A percentile compares a stretch with the other conserved stretches of the same genome.
phyloP scores from a whole-genome alignment of 2,888 invertebrate genomes.

The Perizoma affinitatum region DNA sequence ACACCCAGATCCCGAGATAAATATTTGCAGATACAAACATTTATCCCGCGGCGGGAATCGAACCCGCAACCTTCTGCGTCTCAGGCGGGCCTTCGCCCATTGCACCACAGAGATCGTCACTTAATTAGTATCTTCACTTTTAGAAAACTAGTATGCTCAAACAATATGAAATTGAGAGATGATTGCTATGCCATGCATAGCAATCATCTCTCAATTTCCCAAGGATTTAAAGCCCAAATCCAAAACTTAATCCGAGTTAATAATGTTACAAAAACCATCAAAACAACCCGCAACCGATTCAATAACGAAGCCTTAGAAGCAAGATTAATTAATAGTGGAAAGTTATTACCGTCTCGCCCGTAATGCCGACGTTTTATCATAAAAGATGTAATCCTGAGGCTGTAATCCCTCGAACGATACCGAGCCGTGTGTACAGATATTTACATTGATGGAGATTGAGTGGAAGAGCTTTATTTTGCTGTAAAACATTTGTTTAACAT shows the following conservation, averaged over 20 bases:
- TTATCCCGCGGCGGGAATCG: too few relatives aligned
- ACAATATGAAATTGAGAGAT: too few relatives aligned
- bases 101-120: too few relatives aligned
- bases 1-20: too few relatives aligned
- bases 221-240: not conserved
- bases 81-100: too few relatives aligned
- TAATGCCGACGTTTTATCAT: slow-evolving; percentile 62
- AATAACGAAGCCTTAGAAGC: slow-evolving; percentile 38
- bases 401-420: slow-evolving; percentile 61
- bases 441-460: slow-evolving; percentile 31
- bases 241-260: not conserved
- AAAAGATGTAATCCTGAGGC: slow-evolving; percentile 64
- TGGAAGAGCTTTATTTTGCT: slow-evolving; percentile 40
- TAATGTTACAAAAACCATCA: slow-evolving; percentile 2
- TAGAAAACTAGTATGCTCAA: too few relatives aligned
- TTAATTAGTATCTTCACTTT: too few relatives aligned
- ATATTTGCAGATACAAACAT: too few relatives aligned
- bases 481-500: slow-evolving; percentile 7
- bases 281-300: slow-evolving; percentile 14
- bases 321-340: slow-evolving; percentile 62
- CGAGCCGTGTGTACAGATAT: slow-evolving; percentile 49
- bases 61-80: too few relatives aligned
- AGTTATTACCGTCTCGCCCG: slow-evolving; percentile 52
- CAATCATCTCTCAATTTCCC: too few relatives aligned
- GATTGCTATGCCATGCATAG: too few relatives aligned